Conservation (phyloP, 92 coral and sea anemone genomes). For the Anthopleura xanthogrammica region DNA sequence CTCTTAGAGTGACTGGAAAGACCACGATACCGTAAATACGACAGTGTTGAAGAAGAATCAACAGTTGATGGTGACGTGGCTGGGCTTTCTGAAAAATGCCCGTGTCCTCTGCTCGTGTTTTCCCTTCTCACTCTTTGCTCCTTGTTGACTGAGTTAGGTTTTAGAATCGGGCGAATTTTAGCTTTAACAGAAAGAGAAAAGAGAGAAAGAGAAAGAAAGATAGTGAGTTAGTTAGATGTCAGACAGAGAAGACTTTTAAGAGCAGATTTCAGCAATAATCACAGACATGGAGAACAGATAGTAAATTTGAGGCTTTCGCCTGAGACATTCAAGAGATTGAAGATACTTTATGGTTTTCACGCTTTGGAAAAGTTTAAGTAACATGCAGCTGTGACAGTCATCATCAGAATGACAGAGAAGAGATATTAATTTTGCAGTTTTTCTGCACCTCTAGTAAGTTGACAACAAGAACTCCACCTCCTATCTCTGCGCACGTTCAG, state of each 20-base stretch:
- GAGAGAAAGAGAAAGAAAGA: slow-evolving; percentile 10
- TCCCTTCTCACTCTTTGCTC: not conserved
- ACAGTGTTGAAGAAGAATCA: slow-evolving; percentile 18
- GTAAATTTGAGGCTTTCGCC: not conserved
- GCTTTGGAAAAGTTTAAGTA: too few species aligned
- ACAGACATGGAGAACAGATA: not conserved
- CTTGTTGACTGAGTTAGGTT: slow-evolving; percentile 4
- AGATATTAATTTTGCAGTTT: too few species aligned
- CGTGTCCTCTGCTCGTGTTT: not conserved
- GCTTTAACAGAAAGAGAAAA: slow-evolving; percentile 19
- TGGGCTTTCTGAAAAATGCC: not conserved
- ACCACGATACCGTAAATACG: slow-evolving; percentile 53
- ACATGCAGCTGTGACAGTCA: too few species aligned
- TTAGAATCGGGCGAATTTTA: slow-evolving; percentile 1
- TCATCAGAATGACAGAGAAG: too few species aligned
- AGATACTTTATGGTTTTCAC: too few species aligned
- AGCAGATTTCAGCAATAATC: not conserved
- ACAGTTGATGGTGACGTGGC: not conserved
- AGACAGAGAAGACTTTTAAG: not conserved
- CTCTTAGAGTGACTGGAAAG: slow-evolving; percentile 56
- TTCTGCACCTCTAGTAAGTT: not conserved
- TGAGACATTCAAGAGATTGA: too few species aligned
- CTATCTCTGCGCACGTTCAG: too few species aligned
- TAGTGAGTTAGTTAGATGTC: not conserved
- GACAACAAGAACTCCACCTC: too few species aligned